Percentiles rank a stretch among this genome's conserved stretches.
These are phyloP conservation scores for Mungos mungo DNA, from an alignment of 2,113 vertebrate species.

Conservation along the genomic window DNA sequence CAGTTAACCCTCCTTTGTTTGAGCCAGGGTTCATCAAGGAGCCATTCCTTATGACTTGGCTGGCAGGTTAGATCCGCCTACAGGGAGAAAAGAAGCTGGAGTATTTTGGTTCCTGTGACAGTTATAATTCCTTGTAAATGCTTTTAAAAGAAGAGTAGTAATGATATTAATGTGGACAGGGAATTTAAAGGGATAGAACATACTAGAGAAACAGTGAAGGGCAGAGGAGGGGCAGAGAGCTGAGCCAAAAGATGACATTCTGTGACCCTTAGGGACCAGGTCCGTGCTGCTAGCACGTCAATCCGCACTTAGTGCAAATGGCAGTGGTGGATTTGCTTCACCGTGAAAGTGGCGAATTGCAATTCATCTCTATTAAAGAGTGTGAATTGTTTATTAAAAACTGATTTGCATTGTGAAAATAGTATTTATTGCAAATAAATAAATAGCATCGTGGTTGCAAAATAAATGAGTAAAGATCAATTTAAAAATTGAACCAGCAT, in stretches of 20 bases:
- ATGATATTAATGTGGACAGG: background rate
- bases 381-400: constrained; percentile 73
- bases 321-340: constrained; percentile 41
- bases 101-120: constrained; percentile 45
- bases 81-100: background rate
- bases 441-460: constrained; percentile 74
- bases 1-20: background rate
- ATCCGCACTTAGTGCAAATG: constrained; percentile 44
- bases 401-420: constrained; percentile 74
- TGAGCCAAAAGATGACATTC: background rate
- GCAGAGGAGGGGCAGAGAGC: background rate
- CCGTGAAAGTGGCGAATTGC: constrained; percentile 59
- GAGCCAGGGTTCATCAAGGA: background rate
- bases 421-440: constrained; percentile 79
- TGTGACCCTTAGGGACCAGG: background rate
- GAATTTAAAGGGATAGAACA: constrained; percentile 33
- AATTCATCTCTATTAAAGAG: constrained; percentile 78
- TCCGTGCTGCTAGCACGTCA: background rate
- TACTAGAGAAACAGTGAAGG: background rate
- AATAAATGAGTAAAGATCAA: constrained; percentile 73
- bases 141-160: background rate
- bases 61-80: background rate
- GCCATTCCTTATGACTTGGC: background rate
- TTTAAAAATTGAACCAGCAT: constrained; percentile 79
- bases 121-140: constrained; percentile 19